Evolutionary conservation across 2,113 vertebrate species (phyloP).

Genomic region (Ariopsis seemanni): DNA sequence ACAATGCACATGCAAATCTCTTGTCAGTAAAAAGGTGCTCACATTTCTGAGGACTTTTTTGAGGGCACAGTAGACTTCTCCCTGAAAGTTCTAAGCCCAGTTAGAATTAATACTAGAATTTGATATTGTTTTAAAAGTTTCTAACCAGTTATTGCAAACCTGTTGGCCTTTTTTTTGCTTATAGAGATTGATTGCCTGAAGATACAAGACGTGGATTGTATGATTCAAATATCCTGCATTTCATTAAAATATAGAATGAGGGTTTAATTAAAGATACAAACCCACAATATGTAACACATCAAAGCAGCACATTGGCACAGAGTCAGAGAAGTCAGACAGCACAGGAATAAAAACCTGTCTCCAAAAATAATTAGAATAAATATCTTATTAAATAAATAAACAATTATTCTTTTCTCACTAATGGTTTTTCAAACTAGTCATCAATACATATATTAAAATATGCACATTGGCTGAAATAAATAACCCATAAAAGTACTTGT

Average conservation of each 20-base stretch:
- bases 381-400: conserved; percentile 82
- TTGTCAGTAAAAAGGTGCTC: too few relatives aligned
- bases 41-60: neutral
- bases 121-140: neutral
- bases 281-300: conserved; percentile 81
- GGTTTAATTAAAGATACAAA: conserved; percentile 82
- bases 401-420: conserved; percentile 72
- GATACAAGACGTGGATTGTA: conserved; percentile 36
- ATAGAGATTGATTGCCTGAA: neutral
- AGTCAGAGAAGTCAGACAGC: conserved; percentile 79
- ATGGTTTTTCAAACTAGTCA: conserved; percentile 77
- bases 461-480: conserved; percentile 77
- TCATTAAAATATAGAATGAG: conserved; percentile 80
- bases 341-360: conserved; percentile 79
- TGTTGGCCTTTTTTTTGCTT: neutral
- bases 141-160: neutral
- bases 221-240: conserved; percentile 53
- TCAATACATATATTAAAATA: conserved; percentile 79
- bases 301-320: conserved; percentile 83
- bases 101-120: neutral
- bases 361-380: conserved; percentile 78
- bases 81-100: neutral
- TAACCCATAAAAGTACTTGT: conserved; percentile 68
- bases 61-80: neutral
- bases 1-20: neutral